Percentiles rank a stretch among this genome's conserved stretches.
These are phyloP conservation scores for Columba livia DNA, from an alignment of 2,113 vertebrate species.

Conservation along the genomic window DNA sequence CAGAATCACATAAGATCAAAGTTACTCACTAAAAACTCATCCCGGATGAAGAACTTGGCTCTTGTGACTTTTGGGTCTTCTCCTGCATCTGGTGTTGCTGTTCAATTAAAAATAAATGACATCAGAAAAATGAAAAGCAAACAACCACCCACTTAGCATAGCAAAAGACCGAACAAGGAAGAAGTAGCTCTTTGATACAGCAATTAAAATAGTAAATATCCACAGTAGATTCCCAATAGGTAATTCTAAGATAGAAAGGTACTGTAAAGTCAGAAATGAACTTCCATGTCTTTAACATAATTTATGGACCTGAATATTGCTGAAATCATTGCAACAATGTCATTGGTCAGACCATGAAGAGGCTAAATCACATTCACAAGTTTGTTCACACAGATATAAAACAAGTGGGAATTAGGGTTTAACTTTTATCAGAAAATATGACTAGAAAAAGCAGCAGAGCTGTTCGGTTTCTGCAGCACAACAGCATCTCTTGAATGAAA, in stretches of 20 bases:
- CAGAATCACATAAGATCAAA: not conserved
- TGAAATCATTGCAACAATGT: not conserved
- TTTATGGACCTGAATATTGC: not conserved
- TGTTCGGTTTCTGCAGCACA: not conserved
- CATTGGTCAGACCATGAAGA: not conserved
- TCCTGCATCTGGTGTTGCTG: slow-evolving; percentile 93
- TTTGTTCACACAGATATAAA: not conserved
- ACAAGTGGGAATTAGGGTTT: not conserved
- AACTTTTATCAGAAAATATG: not conserved
- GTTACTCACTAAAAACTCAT: slow-evolving; percentile 93
- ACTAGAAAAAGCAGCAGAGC: slow-evolving; percentile 13
- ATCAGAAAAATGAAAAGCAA: slow-evolving; percentile 8
- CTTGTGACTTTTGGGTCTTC: slow-evolving; percentile 98
- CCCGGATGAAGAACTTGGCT: slow-evolving; percentile 98
- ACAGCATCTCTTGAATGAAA: not conserved
- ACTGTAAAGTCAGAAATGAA: not conserved
- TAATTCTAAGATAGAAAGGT: not conserved
- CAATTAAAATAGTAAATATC: not conserved
- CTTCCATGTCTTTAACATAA: not conserved
- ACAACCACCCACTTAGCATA: not conserved
- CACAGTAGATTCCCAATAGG: not conserved
- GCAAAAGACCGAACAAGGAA: not conserved
- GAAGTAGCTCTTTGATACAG: not conserved
- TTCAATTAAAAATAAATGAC: slow-evolving; percentile 43
- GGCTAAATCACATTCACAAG: not conserved